A percentile compares a stretch with the other conserved stretches of the same genome.
Conservation (phyloP, 1,140 invertebrate genomes). For the Nebria ingens region DNA sequence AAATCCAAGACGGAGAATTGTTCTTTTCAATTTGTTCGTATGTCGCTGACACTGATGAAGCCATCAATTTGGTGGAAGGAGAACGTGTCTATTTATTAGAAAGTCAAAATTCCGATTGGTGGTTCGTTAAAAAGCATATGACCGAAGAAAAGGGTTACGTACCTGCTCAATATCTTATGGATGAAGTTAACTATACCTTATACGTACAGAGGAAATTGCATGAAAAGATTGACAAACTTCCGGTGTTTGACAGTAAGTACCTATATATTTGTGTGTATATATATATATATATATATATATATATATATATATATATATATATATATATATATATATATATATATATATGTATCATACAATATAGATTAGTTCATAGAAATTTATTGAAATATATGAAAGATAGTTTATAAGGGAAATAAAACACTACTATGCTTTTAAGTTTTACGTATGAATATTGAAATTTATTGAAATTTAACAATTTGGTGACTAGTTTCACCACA, state of each 20-base stretch:
- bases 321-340: too few species aligned
- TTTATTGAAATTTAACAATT: too few species aligned
- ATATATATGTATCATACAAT: too few species aligned
- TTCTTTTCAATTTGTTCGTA: slow-evolving; percentile 78
- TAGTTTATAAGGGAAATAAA: background rate
- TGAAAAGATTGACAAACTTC: slow-evolving; percentile 84
- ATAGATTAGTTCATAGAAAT: too few species aligned
- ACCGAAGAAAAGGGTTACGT: slow-evolving; percentile 88
- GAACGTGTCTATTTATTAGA: slow-evolving; percentile 80
- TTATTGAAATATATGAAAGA: background rate
- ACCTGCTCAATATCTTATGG: slow-evolving; percentile 77
- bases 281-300: too few species aligned
- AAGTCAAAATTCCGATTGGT: slow-evolving; percentile 74
- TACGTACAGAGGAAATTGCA: slow-evolving; percentile 80
- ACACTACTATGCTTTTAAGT: too few species aligned
- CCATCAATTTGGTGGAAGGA: slow-evolving; percentile 80
- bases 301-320: too few species aligned
- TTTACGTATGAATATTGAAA: too few species aligned
- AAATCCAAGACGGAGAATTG: slow-evolving; percentile 60
- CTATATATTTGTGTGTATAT: too few species aligned
- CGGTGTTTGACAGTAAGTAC: slow-evolving; percentile 80
- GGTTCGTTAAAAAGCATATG: slow-evolving; percentile 82
- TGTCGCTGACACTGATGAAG: slow-evolving; percentile 76
- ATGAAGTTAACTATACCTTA: slow-evolving; percentile 65
- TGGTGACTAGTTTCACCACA: too few species aligned